Evolutionary conservation across 2,113 vertebrate species (phyloP).

Genomic region (Menura novaehollandiae): DNA sequence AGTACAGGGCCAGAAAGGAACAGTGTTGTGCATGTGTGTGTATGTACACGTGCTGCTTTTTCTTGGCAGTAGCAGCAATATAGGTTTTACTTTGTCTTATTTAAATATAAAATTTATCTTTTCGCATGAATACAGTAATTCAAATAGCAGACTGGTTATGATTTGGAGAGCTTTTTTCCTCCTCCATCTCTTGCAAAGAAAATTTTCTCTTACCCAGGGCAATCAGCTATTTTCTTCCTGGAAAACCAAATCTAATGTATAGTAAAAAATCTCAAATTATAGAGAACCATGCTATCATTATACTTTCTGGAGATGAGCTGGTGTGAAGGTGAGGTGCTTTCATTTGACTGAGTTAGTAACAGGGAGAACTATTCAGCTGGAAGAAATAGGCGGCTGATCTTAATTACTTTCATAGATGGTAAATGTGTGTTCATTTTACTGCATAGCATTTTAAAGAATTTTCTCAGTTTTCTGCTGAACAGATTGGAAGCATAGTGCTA

Average conservation of each 20-base stretch:
- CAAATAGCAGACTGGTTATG: not conserved
- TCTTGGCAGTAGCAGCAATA: not conserved
- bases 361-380: not conserved
- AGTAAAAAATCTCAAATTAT: not conserved
- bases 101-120: not conserved
- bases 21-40: not conserved
- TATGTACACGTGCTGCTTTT: not conserved
- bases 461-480: not conserved
- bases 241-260: not conserved
- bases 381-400: not conserved
- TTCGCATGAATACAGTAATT: not conserved
- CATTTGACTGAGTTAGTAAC: not conserved
- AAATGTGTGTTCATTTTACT: not conserved
- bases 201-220: not conserved
- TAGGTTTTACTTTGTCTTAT: not conserved
- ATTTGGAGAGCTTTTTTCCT: not conserved
- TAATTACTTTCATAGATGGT: not conserved
- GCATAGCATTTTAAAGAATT: not conserved
- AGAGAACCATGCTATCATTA: not conserved
- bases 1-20: not conserved
- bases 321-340: not conserved
- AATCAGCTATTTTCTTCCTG: not conserved
- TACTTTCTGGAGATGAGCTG: not conserved
- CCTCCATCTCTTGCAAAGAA: not conserved
- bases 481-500: not conserved